These are phyloP conservation scores for Cochlearius cochlearius DNA, from an alignment of 2,113 vertebrate species.

Conservation along the genomic window DNA sequence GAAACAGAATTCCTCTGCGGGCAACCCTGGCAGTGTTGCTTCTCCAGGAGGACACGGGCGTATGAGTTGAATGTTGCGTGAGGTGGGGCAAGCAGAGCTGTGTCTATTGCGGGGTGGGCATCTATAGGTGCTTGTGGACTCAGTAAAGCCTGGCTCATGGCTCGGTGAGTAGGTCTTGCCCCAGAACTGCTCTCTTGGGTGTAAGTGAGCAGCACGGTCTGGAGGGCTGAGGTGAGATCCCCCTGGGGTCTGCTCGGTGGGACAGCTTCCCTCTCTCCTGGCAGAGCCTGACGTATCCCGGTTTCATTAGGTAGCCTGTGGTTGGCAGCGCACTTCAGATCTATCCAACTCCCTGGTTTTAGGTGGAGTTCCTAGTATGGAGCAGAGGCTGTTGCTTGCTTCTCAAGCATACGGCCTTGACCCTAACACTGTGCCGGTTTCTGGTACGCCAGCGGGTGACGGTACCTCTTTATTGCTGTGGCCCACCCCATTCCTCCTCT, in stretches of 20 bases:
- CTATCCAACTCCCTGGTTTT: accelerated
- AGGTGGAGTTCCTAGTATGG: neutral
- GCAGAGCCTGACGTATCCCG: neutral
- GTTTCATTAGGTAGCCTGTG: neutral
- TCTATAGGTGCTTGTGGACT: neutral
- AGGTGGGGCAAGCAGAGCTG: neutral
- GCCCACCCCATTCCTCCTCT: neutral
- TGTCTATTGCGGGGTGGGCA: neutral
- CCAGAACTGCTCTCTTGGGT: neutral
- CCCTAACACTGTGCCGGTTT: neutral
- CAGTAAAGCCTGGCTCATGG: neutral
- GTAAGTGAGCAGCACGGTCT: neutral
- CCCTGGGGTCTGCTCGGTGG: neutral
- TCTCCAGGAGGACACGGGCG: accelerated
- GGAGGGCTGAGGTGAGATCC: neutral
- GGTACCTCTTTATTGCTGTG: neutral
- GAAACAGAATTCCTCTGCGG: neutral
- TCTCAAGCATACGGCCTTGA: neutral
- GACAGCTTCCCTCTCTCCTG: neutral
- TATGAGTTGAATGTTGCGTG: accelerated
- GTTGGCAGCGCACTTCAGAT: neutral
- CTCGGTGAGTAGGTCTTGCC: neutral
- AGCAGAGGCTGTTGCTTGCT: neutral
- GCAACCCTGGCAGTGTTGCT: neutral
- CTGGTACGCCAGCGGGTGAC: neutral